Evolutionary conservation across 2,888 invertebrate species (phyloP).

Genomic region (Eupithecia dodoneata): DNA sequence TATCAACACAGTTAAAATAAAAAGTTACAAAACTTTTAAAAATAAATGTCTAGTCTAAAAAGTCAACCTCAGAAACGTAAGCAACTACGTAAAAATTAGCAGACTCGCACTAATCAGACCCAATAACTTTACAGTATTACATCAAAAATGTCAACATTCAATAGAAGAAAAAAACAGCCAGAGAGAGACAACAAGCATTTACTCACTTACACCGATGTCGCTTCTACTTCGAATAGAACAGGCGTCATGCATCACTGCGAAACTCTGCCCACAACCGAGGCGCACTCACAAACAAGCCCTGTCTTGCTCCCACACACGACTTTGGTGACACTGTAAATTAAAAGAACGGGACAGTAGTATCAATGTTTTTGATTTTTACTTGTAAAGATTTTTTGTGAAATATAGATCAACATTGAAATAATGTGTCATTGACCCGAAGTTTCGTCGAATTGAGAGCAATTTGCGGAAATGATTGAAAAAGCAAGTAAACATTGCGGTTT

Average conservation of each 20-base stretch:
- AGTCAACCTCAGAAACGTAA: slow-evolving; percentile 19
- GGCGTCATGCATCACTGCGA: slow-evolving; percentile 75
- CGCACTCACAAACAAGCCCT: slow-evolving; percentile 51
- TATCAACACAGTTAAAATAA: background rate
- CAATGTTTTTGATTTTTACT: slow-evolving; percentile 62
- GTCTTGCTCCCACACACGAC: slow-evolving; percentile 59
- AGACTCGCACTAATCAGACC: slow-evolving; percentile 56
- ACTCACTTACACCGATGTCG: slow-evolving; percentile 57
- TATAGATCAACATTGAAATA: slow-evolving; percentile 80
- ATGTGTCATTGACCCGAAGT: slow-evolving; percentile 74
- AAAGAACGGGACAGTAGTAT: slow-evolving; percentile 55
- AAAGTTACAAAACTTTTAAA: background rate
- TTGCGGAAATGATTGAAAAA: slow-evolving; percentile 48
- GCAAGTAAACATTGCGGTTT: slow-evolving; percentile 33
- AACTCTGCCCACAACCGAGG: slow-evolving; percentile 74
- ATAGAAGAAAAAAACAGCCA: slow-evolving; percentile 61
- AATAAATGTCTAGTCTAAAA: background rate
- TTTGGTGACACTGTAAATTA: slow-evolving; percentile 32
- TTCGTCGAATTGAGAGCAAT: slow-evolving; percentile 55
- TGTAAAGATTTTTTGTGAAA: slow-evolving; percentile 75
- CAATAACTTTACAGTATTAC: slow-evolving; percentile 64
- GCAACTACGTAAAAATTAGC: slow-evolving; percentile 54
- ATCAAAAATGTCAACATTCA: slow-evolving; percentile 65
- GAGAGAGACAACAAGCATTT: slow-evolving; percentile 64
- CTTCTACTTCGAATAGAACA: slow-evolving; percentile 75